Evolutionary conservation across 2,888 invertebrate genomes (phyloP).

Genomic region (Perizoma flavofasciatum): DNA sequence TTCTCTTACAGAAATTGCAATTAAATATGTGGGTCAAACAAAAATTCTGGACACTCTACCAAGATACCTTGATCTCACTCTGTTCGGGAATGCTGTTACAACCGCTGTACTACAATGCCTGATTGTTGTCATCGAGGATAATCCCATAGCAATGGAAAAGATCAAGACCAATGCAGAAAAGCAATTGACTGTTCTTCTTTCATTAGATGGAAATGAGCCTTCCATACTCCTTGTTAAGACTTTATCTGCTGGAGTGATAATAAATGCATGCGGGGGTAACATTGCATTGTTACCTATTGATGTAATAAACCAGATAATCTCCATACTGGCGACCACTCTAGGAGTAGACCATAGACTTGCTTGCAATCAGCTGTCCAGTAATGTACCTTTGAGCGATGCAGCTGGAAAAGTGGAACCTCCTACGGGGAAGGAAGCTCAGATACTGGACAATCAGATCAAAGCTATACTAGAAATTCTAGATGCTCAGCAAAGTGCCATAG

Average conservation of each 20-base stretch:
- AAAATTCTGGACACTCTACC: conserved; percentile 84
- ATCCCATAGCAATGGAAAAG: conserved; percentile 81
- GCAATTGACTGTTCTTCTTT: conserved; percentile 68
- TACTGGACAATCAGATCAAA: conserved; percentile 75
- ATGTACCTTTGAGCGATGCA: conserved; percentile 67
- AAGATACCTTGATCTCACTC: conserved; percentile 83
- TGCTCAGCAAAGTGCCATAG: conserved; percentile 87
- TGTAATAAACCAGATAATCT: conserved; percentile 76
- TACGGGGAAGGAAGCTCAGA: conserved; percentile 66
- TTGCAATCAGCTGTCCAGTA: conserved; percentile 77
- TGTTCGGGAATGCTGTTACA: conserved; percentile 83
- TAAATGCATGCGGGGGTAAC: conserved; percentile 78
- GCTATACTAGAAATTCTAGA: conserved; percentile 83
- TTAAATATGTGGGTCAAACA: conserved; percentile 86
- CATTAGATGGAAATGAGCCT: conserved; percentile 67
- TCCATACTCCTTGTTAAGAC: conserved; percentile 78
- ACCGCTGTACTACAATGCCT: conserved; percentile 86
- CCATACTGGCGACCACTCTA: conserved; percentile 79
- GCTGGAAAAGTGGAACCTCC: conserved; percentile 56
- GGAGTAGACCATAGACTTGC: conserved; percentile 79
- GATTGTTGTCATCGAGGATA: conserved; percentile 89
- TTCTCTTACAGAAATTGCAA: conserved; percentile 74
- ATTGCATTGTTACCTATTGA: conserved; percentile 67
- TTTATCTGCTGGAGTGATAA: conserved; percentile 83
- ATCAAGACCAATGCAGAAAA: conserved; percentile 78